Base-by-base conservation (phyloP, 2,797 vertebrate species). In the Coluber constrictor region DNA sequence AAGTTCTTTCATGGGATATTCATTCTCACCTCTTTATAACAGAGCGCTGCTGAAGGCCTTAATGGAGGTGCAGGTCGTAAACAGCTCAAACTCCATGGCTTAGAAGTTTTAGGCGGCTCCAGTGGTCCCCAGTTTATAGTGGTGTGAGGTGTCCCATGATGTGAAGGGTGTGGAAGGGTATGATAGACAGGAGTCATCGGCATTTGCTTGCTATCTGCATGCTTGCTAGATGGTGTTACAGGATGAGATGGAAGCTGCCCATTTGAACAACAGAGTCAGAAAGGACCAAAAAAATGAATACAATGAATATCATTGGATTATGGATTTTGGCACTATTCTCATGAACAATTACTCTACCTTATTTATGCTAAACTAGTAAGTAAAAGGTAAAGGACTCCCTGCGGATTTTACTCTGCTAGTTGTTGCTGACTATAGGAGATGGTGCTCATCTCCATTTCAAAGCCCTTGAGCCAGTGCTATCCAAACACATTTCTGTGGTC, bases 61-160 rank as follows among this genome's bases (percentile, higher is more conserved):
- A 99, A 97, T 0, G 99, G 99, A 1, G 99, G 99, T 0, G 99
- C 99, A 0, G 99, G 99, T 63, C 99, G 98, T 93, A 99, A 97
- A 97, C 99, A 99, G 97, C 99, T 99, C 97, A 99, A 98, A 91
- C 99, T 99, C 99, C 99, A 99, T 3, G 99, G 99, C 96, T 99
- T 99, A 92, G 98, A 98, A 7, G 99, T 99, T 97, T 99, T 99
- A 0, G 99, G 99, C 32, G 99, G 99, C 90, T 99, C 99, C 96
- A 99, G 97, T 0, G 99, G 99, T 70, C 99, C 99, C 99, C 99
- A 99, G 97, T 98, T 99, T 98, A 99, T 98, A 7, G 98, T 98
- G 97, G 98, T 99, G 93, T 98, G 99, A 11, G 99, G 98, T 15
- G 98, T 98, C 51, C 99, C 99, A 0, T 99, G 98, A 93, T 99